Conservation (phyloP, 1,140 invertebrate species). For the Lepidurus couesii region DNA sequence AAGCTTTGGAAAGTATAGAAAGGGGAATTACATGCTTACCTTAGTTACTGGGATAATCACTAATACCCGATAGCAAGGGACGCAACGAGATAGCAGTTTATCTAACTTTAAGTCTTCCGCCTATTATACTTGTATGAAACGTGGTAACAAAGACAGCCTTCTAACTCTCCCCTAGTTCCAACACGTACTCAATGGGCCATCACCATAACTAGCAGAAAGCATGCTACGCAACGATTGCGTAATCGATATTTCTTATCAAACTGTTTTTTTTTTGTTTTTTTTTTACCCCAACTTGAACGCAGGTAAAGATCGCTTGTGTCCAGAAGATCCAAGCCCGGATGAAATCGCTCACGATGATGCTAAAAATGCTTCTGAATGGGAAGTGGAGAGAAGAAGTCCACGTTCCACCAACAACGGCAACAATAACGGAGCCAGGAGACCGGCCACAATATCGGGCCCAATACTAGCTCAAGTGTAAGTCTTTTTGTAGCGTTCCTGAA, state of each 20-base stretch:
- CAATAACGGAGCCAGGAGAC: slow-evolving; percentile 4
- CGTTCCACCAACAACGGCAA: neutral
- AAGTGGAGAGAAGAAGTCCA: slow-evolving; percentile 1
- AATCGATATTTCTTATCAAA: neutral
- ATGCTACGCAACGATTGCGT: neutral
- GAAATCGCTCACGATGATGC: neutral
- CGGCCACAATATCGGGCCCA: slow-evolving; percentile 42
- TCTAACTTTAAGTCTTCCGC: neutral
- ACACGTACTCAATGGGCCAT: neutral
- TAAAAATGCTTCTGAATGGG: slow-evolving; percentile 2
- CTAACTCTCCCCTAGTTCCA: neutral
- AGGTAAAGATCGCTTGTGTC: slow-evolving; percentile 10
- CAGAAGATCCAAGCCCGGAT: neutral
- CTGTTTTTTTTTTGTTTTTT: neutral
- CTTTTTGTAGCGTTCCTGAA: neutral
- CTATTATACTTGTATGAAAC: neutral
- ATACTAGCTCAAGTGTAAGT: slow-evolving; percentile 51
- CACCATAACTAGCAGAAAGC: neutral
- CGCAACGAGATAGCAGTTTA: no score
- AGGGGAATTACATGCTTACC: no score
- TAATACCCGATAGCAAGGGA: no score
- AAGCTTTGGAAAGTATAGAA: no score
- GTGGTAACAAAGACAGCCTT: neutral
- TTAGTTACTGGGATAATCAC: no score
- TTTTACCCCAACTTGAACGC: neutral